These are phyloP conservation scores for Pterophyllum scalare DNA, from an alignment of 2,113 vertebrate species.

Conservation along the genomic window DNA sequence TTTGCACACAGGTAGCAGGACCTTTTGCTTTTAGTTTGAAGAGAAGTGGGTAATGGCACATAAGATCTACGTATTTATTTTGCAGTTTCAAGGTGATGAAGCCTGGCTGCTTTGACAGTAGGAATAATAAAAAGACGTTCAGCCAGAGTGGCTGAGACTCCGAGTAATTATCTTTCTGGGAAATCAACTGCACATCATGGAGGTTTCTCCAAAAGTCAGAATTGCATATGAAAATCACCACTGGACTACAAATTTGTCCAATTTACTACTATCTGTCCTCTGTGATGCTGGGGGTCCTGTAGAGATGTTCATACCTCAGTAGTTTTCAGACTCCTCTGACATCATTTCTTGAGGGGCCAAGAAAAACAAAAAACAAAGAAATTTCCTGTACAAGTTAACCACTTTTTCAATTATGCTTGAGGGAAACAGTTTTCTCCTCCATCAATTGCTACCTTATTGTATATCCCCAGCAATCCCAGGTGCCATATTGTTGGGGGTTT, in stretches of 20 bases:
- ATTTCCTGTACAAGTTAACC: no score
- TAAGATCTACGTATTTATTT: conserved; percentile 29
- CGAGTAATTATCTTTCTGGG: conserved; percentile 74
- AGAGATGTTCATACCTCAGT: background rate
- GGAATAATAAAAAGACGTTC: conserved; percentile 30
- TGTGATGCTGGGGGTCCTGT: background rate
- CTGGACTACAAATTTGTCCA: background rate
- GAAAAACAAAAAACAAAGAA: background rate
- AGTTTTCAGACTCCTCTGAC: background rate
- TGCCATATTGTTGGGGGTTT: no score
- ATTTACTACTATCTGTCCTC: background rate
- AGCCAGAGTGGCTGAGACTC: conserved; percentile 21
- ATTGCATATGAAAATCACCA: background rate
- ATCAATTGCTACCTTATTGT: no score
- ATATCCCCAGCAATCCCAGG: no score
- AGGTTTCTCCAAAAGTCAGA: conserved; percentile 50
- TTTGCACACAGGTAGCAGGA: background rate
- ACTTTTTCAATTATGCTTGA: no score
- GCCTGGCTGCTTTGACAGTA: conserved; percentile 36
- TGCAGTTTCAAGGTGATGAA: conserved; percentile 14
- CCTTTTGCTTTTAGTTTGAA: conserved; percentile 2
- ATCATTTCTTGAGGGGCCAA: background rate
- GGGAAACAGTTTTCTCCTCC: no score
- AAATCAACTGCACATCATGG: conserved; percentile 71
- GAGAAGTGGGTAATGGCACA: background rate